phyloP scores from a whole-genome alignment of 1,140 invertebrate genomes.

The Dolichoris vasculosae region DNA sequence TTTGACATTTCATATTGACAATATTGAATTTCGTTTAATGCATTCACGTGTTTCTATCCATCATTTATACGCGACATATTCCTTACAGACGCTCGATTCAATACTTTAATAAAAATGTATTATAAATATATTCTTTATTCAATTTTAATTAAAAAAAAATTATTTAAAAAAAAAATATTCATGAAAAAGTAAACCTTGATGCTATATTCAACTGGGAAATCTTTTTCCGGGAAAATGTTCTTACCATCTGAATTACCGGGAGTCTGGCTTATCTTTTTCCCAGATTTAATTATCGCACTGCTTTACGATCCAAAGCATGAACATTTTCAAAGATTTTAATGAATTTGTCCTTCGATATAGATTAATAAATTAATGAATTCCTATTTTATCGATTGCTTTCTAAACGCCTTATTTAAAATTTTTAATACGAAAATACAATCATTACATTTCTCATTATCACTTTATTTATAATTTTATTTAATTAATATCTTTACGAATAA shows the following conservation, averaged over 20 bases:
- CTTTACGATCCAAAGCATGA: constrained; percentile 1
- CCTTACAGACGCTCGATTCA: neutral
- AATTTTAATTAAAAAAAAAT: neutral
- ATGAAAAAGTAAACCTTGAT: neutral
- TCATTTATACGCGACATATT: neutral
- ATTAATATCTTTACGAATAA: neutral
- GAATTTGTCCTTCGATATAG: constrained; percentile 2
- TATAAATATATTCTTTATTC: neutral
- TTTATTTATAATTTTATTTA: neutral
- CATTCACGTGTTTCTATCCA: neutral
- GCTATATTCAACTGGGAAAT: neutral
- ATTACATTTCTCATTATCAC: neutral
- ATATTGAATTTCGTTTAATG: neutral
- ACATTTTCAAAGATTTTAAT: constrained; percentile 13
- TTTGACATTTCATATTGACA: neutral
- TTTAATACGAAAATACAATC: neutral
- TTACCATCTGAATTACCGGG: neutral
- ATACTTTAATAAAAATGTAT: constrained; percentile 5
- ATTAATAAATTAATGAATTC: neutral
- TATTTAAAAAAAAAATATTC: neutral
- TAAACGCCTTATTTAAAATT: neutral
- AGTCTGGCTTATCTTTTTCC: constrained; percentile 3
- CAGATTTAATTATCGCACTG: constrained; percentile 5
- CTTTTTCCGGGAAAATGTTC: neutral
- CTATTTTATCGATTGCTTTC: neutral